Conservation (phyloP, 1,140 invertebrate genomes). For the Aplysia californica region DNA sequence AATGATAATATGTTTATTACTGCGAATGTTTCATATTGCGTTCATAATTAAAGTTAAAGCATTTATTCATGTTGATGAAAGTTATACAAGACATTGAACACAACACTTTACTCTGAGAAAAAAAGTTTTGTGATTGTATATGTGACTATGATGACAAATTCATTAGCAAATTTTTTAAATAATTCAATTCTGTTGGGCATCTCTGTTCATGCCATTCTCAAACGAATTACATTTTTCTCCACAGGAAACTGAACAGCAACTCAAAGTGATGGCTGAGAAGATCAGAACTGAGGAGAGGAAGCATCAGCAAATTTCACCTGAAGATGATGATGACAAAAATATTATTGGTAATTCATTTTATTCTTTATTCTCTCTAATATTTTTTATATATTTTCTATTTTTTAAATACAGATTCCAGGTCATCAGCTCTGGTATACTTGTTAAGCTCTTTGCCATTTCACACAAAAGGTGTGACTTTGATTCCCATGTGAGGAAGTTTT, state of each 20-base stretch:
- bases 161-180: too few relatives aligned
- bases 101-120: not conserved
- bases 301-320: slow-evolving; percentile 39
- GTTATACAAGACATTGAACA: too few relatives aligned
- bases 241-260: slow-evolving; percentile 61
- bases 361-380: slow-evolving; percentile 9
- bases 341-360: slow-evolving; percentile 25
- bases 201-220: too few relatives aligned
- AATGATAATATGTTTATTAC: too few relatives aligned
- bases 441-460: not conserved
- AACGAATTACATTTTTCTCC: too few relatives aligned
- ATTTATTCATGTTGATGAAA: too few relatives aligned
- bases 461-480: not conserved
- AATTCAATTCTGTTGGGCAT: too few relatives aligned
- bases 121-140: not conserved
- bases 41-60: too few relatives aligned
- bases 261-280: slow-evolving; percentile 61
- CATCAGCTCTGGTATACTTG: not conserved
- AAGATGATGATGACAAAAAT: slow-evolving; percentile 43
- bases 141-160: not conserved
- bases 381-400: slow-evolving; percentile 2
- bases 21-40: too few relatives aligned
- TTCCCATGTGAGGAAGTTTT: too few relatives aligned
- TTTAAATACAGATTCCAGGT: not conserved
- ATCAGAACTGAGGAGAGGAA: slow-evolving; percentile 58